A percentile compares a stretch with the other conserved stretches of the same genome.
Evolutionary conservation across 2,797 vertebrate species (phyloP).

Genomic region (Clarias platycephalus): DNA sequence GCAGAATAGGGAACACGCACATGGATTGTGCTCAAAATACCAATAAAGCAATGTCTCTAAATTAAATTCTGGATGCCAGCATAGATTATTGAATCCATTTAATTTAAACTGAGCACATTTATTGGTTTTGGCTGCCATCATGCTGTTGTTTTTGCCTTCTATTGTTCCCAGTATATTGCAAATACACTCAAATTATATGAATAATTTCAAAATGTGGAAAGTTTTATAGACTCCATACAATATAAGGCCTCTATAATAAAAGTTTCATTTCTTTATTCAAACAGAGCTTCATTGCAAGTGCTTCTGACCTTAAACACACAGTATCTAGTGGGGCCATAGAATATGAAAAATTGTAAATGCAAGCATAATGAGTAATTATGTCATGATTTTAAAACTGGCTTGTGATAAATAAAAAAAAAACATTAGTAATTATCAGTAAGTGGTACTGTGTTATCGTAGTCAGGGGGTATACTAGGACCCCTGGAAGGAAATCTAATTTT

Average conservation of each 20-base stretch:
- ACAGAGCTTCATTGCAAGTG: neutral
- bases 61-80: slow-evolving; percentile 12
- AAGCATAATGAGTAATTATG: neutral
- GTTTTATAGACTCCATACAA: slow-evolving; percentile 4
- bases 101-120: slow-evolving; percentile 28
- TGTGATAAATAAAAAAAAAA: neutral
- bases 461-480: neutral
- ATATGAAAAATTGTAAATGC: neutral
- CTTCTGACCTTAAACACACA: slow-evolving; percentile 11
- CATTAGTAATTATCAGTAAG: neutral
- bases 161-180: slow-evolving; percentile 9
- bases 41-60: slow-evolving; percentile 14
- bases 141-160: neutral
- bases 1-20: slow-evolving; percentile 30
- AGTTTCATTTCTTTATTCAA: neutral
- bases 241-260: slow-evolving; percentile 2
- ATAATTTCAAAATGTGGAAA: slow-evolving; percentile 8
- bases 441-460: neutral
- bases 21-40: slow-evolving; percentile 22
- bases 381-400: neutral
- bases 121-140: slow-evolving; percentile 15
- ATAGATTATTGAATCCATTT: slow-evolving; percentile 18
- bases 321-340: neutral
- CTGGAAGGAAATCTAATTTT: too few relatives aligned
- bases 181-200: slow-evolving; percentile 5